These are phyloP conservation scores for Dastarcus helophoroides DNA, from an alignment of 2,888 invertebrate genomes.

Conservation along the genomic window DNA sequence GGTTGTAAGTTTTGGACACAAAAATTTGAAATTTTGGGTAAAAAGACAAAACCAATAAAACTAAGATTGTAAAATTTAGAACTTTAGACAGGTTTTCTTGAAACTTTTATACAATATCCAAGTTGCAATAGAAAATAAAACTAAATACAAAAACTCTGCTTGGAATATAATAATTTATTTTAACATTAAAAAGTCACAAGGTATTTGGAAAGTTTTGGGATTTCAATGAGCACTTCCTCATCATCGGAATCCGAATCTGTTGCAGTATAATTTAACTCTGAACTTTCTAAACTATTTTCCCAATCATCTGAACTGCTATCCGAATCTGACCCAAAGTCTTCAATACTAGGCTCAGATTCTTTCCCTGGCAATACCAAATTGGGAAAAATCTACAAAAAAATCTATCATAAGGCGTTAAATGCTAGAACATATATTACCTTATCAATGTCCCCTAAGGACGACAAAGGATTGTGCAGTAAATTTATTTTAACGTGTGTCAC, in stretches of 20 bases:
- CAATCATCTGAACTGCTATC: slow-evolving; percentile 28
- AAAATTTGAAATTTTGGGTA: no score
- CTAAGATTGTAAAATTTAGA: no score
- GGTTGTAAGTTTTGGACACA: no score
- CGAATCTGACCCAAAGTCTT: slow-evolving; percentile 18
- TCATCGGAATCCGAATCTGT: slow-evolving; percentile 27
- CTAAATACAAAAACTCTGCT: no score
- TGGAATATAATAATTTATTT: no score
- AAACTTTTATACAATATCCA: no score
- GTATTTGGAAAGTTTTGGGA: slow-evolving; percentile 30
- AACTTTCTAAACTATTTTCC: slow-evolving; percentile 32
- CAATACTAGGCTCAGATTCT: slow-evolving; percentile 13
- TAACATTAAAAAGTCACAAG: slow-evolving; percentile 20
- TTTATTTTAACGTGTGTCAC: slow-evolving; percentile 30
- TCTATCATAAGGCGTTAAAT: neutral
- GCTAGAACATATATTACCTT: slow-evolving; percentile 16
- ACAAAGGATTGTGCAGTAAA: slow-evolving; percentile 29
- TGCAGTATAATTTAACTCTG: slow-evolving; percentile 29
- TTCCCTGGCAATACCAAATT: slow-evolving; percentile 24
- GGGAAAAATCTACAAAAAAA: slow-evolving; percentile 16
- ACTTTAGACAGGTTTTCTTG: no score
- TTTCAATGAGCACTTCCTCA: slow-evolving; percentile 24
- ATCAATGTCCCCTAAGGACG: slow-evolving; percentile 15
- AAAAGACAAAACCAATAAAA: no score
- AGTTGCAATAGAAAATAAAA: no score